Percentiles rank a stretch among this genome's conserved stretches.
Conservation (phyloP, 2,797 vertebrate species). For the Melanotaenia boesemani region DNA sequence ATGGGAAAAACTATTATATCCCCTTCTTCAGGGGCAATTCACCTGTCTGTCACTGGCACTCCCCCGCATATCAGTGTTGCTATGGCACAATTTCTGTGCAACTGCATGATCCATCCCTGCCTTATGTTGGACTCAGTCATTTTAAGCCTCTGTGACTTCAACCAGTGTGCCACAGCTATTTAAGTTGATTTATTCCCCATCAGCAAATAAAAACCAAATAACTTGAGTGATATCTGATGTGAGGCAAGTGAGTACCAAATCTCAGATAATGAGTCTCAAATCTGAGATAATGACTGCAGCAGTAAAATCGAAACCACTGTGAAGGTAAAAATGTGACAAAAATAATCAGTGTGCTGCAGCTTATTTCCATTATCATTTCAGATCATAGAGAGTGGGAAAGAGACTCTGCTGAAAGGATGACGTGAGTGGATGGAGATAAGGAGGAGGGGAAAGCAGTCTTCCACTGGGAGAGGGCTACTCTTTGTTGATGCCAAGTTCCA, state of each 20-base stretch:
- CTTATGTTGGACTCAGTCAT: slow-evolving; percentile 13
- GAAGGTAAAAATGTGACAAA: slow-evolving; percentile 53
- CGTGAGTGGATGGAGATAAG: slow-evolving; percentile 43
- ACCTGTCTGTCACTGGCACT: slow-evolving; percentile 41
- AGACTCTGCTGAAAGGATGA: slow-evolving; percentile 14
- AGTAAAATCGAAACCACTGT: slow-evolving; percentile 42
- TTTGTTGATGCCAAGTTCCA: slow-evolving; percentile 72
- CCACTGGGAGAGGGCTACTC: slow-evolving; percentile 47
- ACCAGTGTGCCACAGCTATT: neutral
- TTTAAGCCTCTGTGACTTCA: slow-evolving; percentile 24
- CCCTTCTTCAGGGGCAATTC: slow-evolving; percentile 34
- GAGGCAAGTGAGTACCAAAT: slow-evolving; percentile 25
- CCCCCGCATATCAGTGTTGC: slow-evolving; percentile 10
- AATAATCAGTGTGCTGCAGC: slow-evolving; percentile 35
- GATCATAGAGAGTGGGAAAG: slow-evolving; percentile 30
- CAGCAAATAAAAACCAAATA: slow-evolving; percentile 18
- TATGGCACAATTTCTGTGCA: slow-evolving; percentile 19
- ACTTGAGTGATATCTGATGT: slow-evolving; percentile 22
- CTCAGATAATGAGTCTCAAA: slow-evolving; percentile 19
- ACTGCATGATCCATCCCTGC: slow-evolving; percentile 27
- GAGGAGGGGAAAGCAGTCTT: slow-evolving; percentile 36
- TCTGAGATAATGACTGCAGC: slow-evolving; percentile 44
- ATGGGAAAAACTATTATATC: slow-evolving; percentile 21
- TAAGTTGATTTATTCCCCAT: slow-evolving; percentile 23
- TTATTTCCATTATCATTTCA: slow-evolving; percentile 46